Conservation (phyloP, 2,888 invertebrate species). For the Himalopsyche anomala region DNA sequence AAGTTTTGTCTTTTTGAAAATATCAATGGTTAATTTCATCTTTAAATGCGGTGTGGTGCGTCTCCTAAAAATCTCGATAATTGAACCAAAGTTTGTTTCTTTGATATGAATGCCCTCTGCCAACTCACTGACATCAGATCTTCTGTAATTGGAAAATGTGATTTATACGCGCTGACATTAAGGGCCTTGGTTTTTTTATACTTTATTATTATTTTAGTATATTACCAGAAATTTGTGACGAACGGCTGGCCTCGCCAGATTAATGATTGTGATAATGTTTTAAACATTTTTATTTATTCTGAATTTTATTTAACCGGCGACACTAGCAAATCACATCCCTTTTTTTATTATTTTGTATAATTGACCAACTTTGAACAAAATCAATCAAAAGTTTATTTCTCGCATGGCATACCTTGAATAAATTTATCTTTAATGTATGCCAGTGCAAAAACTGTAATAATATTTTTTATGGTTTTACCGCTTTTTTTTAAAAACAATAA, state of each 20-base stretch:
- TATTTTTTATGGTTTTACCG: too few species aligned
- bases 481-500: too few species aligned
- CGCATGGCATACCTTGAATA: too few species aligned
- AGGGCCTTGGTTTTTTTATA: background rate
- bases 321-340: background rate
- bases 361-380: background rate
- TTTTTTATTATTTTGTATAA: background rate
- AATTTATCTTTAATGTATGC: too few species aligned
- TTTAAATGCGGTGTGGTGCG: too few species aligned
- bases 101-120: too few species aligned
- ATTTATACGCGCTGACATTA: background rate
- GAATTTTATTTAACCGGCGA: background rate
- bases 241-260: constrained; percentile 43
- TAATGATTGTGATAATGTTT: constrained; percentile 48
- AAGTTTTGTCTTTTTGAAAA: too few species aligned
- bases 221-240: constrained; percentile 30
- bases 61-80: too few species aligned
- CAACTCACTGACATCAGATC: too few species aligned
- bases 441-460: too few species aligned
- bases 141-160: background rate
- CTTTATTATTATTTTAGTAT: constrained; percentile 4
- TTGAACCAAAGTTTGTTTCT: too few species aligned
- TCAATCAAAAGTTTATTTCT: background rate
- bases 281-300: constrained; percentile 55
- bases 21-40: too few species aligned